Evolutionary conservation across 2,113 vertebrate genomes (phyloP).

Genomic region (Colossoma macropomum): DNA sequence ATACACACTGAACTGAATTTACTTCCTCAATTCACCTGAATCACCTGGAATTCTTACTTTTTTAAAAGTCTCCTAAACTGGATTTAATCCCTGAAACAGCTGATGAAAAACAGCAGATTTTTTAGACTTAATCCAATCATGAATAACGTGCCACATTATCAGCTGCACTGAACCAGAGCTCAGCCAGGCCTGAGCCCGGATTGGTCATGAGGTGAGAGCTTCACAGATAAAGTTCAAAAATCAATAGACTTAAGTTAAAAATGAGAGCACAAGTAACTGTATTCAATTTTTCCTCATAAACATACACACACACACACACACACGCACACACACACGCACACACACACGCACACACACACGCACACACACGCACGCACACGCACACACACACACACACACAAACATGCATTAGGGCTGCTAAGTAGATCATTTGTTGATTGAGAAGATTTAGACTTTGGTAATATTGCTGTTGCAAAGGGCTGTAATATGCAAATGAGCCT

Average conservation of each 20-base stretch:
- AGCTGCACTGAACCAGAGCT: not conserved
- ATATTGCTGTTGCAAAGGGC: too few relatives aligned
- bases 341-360: too few relatives aligned
- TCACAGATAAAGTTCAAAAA: not conserved
- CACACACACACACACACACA: too few relatives aligned
- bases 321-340: too few relatives aligned
- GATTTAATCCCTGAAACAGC: not conserved
- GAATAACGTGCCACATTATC: not conserved
- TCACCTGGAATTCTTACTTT: too few relatives aligned
- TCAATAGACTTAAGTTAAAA: not conserved
- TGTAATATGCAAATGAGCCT: too few relatives aligned
- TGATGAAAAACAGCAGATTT: not conserved
- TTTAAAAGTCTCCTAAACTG: not conserved
- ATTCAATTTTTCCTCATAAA: too few relatives aligned
- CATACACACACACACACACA: not conserved
- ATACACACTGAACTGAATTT: not conserved
- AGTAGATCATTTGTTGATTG: too few relatives aligned
- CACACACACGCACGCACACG: too few relatives aligned
- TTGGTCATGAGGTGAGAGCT: not conserved
- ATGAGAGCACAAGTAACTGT: too few relatives aligned
- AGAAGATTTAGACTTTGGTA: too few relatives aligned
- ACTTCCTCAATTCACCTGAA: not conserved
- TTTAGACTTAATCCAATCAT: not conserved
- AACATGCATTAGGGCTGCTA: too few relatives aligned
- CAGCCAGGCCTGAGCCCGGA: conserved; percentile 52